These are phyloP conservation scores for Toxonevra muliebris DNA, from an alignment of 2,888 invertebrate species.

Conservation along the genomic window DNA sequence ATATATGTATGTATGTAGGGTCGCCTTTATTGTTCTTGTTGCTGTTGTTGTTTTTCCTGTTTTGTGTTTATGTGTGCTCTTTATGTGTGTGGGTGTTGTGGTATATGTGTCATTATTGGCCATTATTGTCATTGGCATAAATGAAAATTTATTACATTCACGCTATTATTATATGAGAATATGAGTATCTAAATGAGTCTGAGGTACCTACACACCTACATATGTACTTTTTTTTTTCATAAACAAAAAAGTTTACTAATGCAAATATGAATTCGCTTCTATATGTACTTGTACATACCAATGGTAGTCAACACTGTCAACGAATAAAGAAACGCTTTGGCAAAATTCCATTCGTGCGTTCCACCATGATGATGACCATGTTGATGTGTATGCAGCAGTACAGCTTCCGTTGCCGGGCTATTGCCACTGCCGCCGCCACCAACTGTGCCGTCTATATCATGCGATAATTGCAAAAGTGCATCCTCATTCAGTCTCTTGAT, in stretches of 20 bases:
- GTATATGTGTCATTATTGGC: constrained; percentile 38
- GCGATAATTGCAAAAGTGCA: constrained; percentile 73
- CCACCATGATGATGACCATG: constrained; percentile 66
- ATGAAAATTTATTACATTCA: constrained; percentile 38
- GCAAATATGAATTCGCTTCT: not conserved
- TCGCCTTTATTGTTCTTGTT: constrained; percentile 11
- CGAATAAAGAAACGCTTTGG: constrained; percentile 92
- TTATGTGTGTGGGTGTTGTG: constrained; percentile 16
- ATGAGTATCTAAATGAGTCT: constrained; percentile 9
- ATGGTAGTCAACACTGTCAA: constrained; percentile 93
- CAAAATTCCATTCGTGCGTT: constrained; percentile 81
- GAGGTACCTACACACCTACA: not conserved
- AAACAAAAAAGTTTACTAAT: no score
- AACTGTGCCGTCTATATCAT: constrained; percentile 66
- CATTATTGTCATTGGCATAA: constrained; percentile 41
- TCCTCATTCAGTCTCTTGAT: constrained; percentile 82
- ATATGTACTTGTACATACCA: constrained; percentile 69
- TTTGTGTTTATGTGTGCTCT: not conserved
- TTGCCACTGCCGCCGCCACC: constrained; percentile 43
- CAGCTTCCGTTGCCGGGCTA: constrained; percentile 64
- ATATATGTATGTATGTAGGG: not conserved
- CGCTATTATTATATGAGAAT: constrained; percentile 18
- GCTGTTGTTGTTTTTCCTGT: constrained; percentile 10
- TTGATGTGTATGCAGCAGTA: constrained; percentile 58
- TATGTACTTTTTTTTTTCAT: no score